Percentiles rank a stretch among this genome's conserved stretches.
phyloP scores from a whole-genome alignment of 2,888 invertebrate species.

The Agrochola lota region DNA sequence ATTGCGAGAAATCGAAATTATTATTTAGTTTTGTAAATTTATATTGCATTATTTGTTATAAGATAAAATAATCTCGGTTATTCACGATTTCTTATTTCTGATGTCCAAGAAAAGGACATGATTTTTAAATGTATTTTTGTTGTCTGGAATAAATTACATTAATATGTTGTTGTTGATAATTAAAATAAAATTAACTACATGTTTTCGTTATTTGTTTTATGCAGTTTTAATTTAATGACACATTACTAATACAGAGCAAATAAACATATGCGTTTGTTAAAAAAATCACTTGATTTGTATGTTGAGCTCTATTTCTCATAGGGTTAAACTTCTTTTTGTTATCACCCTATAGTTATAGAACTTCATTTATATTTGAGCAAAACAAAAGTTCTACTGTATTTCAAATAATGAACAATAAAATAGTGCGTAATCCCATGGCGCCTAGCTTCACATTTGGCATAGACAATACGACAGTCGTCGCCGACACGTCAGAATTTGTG shows the following conservation, averaged over 20 bases:
- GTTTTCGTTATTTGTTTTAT: constrained; percentile 23
- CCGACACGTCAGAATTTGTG: constrained; percentile 84
- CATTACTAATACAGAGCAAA: constrained; percentile 30
- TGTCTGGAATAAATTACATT: constrained; percentile 17
- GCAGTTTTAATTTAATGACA: constrained; percentile 29
- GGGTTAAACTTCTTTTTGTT: constrained; percentile 30
- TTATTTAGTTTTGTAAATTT: constrained; percentile 3
- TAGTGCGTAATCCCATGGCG: constrained; percentile 60
- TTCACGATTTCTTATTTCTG: constrained; percentile 25
- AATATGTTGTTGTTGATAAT: constrained; percentile 26
- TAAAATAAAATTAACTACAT: constrained; percentile 36
- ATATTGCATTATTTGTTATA: constrained; percentile 27
- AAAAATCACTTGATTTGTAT: constrained; percentile 27
- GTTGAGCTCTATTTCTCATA: constrained; percentile 10
- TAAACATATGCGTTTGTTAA: constrained; percentile 25
- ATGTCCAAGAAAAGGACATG: neutral
- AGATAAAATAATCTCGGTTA: neutral
- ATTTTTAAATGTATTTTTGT: constrained; percentile 15
- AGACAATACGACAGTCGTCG: constrained; percentile 76
- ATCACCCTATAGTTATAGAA: constrained; percentile 44
- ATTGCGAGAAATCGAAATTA: constrained; percentile 32
- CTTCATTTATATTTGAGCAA: constrained; percentile 65
- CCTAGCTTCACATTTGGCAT: constrained; percentile 58
- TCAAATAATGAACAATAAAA: constrained; percentile 51
- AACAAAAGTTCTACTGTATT: constrained; percentile 57